Evolutionary conservation across 92 coral and sea anemone species (phyloP).

Genomic region (Muricea muricata): DNA sequence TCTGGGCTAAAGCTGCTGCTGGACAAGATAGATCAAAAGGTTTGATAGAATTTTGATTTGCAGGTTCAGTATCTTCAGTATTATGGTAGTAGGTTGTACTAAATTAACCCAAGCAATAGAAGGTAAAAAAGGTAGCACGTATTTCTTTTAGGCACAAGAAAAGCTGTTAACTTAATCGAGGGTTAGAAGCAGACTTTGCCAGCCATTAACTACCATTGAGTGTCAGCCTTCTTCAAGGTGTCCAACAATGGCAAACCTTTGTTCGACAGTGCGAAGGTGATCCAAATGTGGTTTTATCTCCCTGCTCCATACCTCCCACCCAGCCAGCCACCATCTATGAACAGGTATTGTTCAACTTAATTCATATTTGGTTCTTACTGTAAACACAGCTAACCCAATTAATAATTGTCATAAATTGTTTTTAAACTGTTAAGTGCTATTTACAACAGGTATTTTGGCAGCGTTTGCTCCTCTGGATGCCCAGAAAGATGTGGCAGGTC

Average conservation of each 20-base stretch:
- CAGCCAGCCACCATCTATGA: slow-evolving; percentile 33
- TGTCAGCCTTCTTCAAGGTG: slow-evolving; percentile 38
- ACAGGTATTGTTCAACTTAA: too few species aligned
- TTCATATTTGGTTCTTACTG: too few species aligned
- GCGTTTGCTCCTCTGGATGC: slow-evolving; percentile 66
- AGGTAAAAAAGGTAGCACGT: too few species aligned
- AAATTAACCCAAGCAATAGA: background rate
- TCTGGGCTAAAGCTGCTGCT: too few species aligned
- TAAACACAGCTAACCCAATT: too few species aligned
- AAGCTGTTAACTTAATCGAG: slow-evolving; percentile 21
- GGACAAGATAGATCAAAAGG: too few species aligned
- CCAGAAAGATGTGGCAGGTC: slow-evolving; percentile 38
- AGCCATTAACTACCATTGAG: slow-evolving; percentile 48
- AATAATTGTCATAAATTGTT: too few species aligned
- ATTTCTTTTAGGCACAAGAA: too few species aligned
- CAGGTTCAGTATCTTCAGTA: too few species aligned
- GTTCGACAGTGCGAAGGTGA: slow-evolving; percentile 32
- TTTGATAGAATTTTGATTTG: too few species aligned
- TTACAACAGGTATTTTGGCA: too few species aligned
- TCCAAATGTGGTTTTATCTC: slow-evolving; percentile 52
- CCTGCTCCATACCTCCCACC: slow-evolving; percentile 36
- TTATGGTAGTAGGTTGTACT: background rate
- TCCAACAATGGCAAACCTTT: slow-evolving; percentile 29
- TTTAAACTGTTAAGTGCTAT: too few species aligned
- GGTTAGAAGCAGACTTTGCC: slow-evolving; percentile 61